Evolutionary conservation across 2,888 invertebrate genomes (phyloP), one percentile per base, ranked within the genome.

Genomic region (Coronaproctus castanopsis): DNA sequence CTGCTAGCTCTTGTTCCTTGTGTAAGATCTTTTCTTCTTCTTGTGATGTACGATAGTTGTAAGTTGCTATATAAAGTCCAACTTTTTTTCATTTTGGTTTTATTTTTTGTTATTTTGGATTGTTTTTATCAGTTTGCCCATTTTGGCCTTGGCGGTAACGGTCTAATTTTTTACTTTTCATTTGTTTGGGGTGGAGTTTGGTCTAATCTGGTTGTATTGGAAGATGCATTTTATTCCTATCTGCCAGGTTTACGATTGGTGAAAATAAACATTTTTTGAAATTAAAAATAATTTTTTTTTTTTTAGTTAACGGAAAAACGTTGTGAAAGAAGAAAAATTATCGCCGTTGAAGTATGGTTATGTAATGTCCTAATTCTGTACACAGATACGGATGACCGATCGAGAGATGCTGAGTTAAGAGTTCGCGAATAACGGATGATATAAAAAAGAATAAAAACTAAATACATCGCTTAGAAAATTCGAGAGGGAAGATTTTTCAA

Each of bases 361-460:
- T 49, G 18, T 49, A 49, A 49, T 49, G 50, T 49, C 50, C n/a
- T 19, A 19, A 49, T n/a, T 49, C 50, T 19, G 50, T 49, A 19
- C 50, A n/a, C 50, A 49, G 18, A n/a, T 49, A 49, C 19, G 18
- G 18, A 49, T n/a, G 19, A 49, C 19, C 50, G 50, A 18, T n/a
- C 49, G 49, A 14, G 8, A 48, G 49, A 10, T n/a, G 49, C 49
- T 10, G 8, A 48, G 49, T n/a, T 10, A 14, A 48, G 49, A 48
- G n/a, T 48, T 14, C 49, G 49, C 8, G 49, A 10, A n/a, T 10
- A n/a, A 10, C 49, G 49, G n/a, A 14, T 10, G 36, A 21, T 48
- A 55, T 21, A 49, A 55, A 55, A 55, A 55, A n/a, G 36, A 48
- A 55, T 55, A 48, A 55, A 48, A 55, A 21, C 18, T 48, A 48